These are phyloP conservation scores for Lissocephala sabroskyi DNA, from an alignment of 2,888 invertebrate genomes.

Conservation along the genomic window DNA sequence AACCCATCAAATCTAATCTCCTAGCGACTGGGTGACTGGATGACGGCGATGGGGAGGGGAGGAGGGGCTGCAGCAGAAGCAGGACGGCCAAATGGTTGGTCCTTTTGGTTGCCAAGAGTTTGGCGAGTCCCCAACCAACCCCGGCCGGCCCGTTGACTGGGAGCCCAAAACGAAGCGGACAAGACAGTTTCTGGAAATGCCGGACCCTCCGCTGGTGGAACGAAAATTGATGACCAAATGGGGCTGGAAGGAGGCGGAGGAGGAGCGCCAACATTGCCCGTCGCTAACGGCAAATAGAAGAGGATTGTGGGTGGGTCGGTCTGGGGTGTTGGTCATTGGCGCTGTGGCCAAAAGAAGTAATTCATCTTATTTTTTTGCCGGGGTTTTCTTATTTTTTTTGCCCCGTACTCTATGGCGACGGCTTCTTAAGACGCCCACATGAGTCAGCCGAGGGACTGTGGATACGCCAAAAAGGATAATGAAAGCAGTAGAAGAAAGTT, in stretches of 20 bases:
- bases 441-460: conserved; percentile 43
- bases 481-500: conserved; percentile 57
- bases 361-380: conserved; percentile 60
- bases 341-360: conserved; percentile 65
- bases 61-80: background rate
- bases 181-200: conserved; percentile 38
- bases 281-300: background rate
- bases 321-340: conserved; percentile 55
- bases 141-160: background rate
- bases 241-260: conserved; percentile 30
- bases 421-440: conserved; percentile 61
- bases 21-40: conserved; percentile 41
- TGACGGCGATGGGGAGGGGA: background rate
- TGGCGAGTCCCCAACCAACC: conserved; percentile 5
- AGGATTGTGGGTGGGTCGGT: conserved; percentile 7
- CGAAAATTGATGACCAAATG: conserved; percentile 61
- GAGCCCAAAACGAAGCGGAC: conserved; percentile 31
- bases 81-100: background rate
- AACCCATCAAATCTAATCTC: conserved; percentile 64
- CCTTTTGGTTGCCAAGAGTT: conserved; percentile 18
- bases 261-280: too few relatives aligned
- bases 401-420: background rate
- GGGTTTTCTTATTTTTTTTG: conserved; percentile 15
- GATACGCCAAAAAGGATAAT: conserved; percentile 64
- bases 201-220: conserved; percentile 37